phyloP scores from a whole-genome alignment of 2,113 vertebrate species.

The Ciconia boyciana region DNA sequence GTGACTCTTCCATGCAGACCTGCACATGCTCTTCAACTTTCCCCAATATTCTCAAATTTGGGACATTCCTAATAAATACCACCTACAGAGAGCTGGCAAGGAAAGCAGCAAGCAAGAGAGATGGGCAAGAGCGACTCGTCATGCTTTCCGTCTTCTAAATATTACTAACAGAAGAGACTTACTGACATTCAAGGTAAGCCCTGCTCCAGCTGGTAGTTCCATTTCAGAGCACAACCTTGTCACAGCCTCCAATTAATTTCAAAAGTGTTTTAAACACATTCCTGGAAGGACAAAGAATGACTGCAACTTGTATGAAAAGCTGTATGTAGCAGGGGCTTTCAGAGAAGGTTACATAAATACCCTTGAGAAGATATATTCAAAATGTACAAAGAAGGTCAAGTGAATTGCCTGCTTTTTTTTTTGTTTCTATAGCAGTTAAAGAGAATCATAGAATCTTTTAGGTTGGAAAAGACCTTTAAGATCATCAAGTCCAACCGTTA shows the following conservation, averaged over 20 bases:
- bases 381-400: background rate
- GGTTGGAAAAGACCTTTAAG: too few relatives aligned
- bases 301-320: background rate
- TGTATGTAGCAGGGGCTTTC: background rate
- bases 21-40: background rate
- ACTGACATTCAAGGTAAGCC: background rate
- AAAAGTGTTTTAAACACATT: background rate
- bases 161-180: background rate
- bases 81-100: background rate
- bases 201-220: background rate
- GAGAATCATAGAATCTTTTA: too few relatives aligned
- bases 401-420: background rate
- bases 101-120: background rate
- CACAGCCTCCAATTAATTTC: background rate
- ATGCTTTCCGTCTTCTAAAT: background rate
- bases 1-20: background rate
- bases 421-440: background rate
- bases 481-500: too few relatives aligned
- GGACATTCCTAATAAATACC: background rate
- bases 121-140: rapidly evolving
- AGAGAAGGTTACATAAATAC: slow-evolving; percentile 6
- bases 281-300: background rate
- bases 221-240: background rate
- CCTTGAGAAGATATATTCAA: slow-evolving; percentile 5
- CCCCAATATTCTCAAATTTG: rapidly evolving